Evolutionary conservation across 92 coral and sea anemone genomes (phyloP).

Genomic region (Virgularia gustaviana): DNA sequence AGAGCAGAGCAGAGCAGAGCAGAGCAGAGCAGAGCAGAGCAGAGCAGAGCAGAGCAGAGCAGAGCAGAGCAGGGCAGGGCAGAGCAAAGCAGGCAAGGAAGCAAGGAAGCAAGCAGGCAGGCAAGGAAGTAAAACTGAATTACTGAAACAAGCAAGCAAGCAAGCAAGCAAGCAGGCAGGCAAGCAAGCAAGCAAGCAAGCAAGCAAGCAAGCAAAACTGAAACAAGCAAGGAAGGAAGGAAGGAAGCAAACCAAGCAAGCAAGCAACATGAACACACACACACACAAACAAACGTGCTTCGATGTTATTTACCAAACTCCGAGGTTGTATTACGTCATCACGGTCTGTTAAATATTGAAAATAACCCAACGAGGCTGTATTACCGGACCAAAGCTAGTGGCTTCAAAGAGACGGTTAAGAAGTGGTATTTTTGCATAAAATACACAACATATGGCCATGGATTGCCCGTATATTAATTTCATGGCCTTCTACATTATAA

Average conservation of each 20-base stretch:
- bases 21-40: background rate
- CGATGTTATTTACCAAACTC: no score
- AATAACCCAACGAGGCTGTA: background rate
- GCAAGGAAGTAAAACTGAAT: background rate
- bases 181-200: background rate
- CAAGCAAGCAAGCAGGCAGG: background rate
- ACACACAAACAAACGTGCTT: background rate
- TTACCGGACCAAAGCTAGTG: background rate
- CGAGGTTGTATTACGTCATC: no score
- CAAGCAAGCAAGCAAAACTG: background rate
- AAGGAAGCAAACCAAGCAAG: background rate
- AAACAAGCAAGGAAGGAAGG: background rate
- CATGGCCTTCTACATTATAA: conserved; percentile 79
- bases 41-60: background rate
- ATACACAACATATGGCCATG: conserved; percentile 22
- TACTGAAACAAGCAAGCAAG: background rate
- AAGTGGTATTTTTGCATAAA: background rate
- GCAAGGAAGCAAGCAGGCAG: background rate
- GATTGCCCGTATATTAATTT: conserved; percentile 76
- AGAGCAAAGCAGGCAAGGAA: background rate
- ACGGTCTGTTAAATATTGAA: conserved; percentile 1
- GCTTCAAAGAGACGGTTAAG: background rate
- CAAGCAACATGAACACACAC: background rate
- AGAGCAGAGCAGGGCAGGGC: background rate
- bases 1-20: background rate